Base-by-base conservation (phyloP, 2,113 vertebrate genomes). In the Callithrix jacchus region DNA sequence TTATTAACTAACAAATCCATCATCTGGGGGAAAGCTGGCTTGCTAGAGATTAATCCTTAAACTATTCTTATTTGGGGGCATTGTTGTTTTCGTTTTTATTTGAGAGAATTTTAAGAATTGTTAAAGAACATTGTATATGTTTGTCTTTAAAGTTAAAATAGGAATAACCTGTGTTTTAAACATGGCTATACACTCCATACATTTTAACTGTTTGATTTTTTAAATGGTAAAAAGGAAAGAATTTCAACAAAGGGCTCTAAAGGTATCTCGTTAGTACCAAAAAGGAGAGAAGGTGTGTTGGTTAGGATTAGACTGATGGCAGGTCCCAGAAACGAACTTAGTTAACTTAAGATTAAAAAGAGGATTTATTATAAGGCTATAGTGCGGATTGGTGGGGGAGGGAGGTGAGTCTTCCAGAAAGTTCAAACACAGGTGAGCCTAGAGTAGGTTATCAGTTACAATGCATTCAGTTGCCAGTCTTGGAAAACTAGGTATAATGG, bases 1-100 rank as follows among this genome's bases (percentile, higher is more conserved):
- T 96, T 97, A 98, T 97, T 98, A 98, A 97, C 97, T 96, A 97
- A 97, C 92, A 97, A 95, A 98, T 98, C 93, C 88, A 83, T 98
- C 97, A 98, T 96, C 92, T 93, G 27, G 58, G 91, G 96, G 97
- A 94, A 97, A 97, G 96, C 96, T 93, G 96, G 95, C 92, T 88
- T 97, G 97, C 92, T 92, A 96, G 89, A 95, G 96, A 98, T 98
- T 97, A 97, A 95, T 94, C 95, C 96, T 96, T 94, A 95, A 97
- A 88, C 96, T 96, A 97, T 98, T 98, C 94, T 97, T 97, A 95
- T 97, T 92, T 94, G 84, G 49, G 77, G 58, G 37, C 68, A 96
- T 97, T 98, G 93, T 96, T 79, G 77, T 96, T 97, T 97, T 94
- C 68, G 74, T 64, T 97, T 97, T 89, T 87, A 77, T 96, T 95